phyloP scores from a whole-genome alignment of 2,888 invertebrate genomes.

The Chalcis sispes region DNA sequence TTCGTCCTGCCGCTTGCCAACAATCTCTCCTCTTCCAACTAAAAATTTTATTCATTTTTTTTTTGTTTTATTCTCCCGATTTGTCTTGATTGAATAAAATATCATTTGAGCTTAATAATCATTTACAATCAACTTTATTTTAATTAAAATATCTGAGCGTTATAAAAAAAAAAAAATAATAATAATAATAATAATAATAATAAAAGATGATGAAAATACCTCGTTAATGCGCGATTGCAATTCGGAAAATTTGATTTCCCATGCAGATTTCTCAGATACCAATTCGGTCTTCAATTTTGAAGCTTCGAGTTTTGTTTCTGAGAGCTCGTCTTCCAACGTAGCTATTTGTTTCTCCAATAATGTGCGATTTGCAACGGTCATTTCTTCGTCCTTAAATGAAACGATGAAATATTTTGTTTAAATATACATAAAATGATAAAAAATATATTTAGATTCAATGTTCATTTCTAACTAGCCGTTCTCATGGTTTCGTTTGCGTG shows the following conservation, averaged over 20 bases:
- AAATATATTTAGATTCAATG: background rate
- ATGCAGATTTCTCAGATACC: slow-evolving; percentile 91
- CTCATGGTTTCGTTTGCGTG: no score
- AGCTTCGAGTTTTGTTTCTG: slow-evolving; percentile 88
- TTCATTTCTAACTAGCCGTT: no score
- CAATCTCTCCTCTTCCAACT: slow-evolving; percentile 92
- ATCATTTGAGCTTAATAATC: no score
- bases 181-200: no score
- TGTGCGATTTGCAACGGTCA: slow-evolving; percentile 82
- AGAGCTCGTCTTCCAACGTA: slow-evolving; percentile 91
- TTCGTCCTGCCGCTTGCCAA: slow-evolving; percentile 90
- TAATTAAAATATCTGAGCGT: background rate
- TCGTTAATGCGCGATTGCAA: slow-evolving; percentile 92
- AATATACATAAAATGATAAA: background rate
- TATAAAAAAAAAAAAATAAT: background rate
- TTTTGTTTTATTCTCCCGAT: no score
- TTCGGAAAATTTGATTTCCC: slow-evolving; percentile 91
- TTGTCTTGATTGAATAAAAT: no score
- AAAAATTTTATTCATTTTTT: background rate
- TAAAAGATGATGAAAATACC: no score
- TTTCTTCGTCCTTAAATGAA: slow-evolving; percentile 81
- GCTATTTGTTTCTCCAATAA: slow-evolving; percentile 89
- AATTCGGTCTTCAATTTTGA: slow-evolving; percentile 92
- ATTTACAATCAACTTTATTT: background rate
- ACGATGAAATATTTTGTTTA: slow-evolving; percentile 15